These are phyloP conservation scores for Paramuricea clavata DNA, from an alignment of 92 coral and sea anemone species.

Conservation along the genomic window DNA sequence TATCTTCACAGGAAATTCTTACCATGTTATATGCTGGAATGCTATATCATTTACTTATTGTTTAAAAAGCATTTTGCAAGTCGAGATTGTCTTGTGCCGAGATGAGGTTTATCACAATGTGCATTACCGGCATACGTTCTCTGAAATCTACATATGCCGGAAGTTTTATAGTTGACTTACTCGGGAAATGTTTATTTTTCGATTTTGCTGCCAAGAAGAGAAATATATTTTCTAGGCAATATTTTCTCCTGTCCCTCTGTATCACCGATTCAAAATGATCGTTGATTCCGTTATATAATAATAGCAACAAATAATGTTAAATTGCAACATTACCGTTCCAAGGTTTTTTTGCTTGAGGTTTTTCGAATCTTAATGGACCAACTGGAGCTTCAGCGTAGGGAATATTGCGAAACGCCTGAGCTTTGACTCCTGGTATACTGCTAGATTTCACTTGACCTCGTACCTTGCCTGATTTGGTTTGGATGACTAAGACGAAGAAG, in stretches of 20 bases:
- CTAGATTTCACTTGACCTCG: not conserved
- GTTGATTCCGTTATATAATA: too few species aligned
- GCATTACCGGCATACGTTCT: too few species aligned
- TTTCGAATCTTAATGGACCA: slow-evolving; percentile 10
- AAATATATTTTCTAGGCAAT: too few species aligned
- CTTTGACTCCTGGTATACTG: not conserved
- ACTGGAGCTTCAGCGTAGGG: slow-evolving; percentile 25
- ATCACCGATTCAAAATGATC: too few species aligned
- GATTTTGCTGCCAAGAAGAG: not conserved
- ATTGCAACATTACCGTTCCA: not conserved
- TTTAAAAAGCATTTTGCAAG: too few species aligned
- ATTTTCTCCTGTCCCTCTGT: too few species aligned
- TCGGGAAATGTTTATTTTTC: not conserved
- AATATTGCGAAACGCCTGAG: slow-evolving; percentile 5
- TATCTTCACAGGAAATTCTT: too few species aligned
- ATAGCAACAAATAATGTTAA: not conserved
- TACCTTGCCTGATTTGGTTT: not conserved
- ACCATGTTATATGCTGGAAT: too few species aligned
- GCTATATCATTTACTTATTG: too few species aligned
- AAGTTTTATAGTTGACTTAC: not conserved
- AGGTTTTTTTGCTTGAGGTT: slow-evolving; percentile 13
- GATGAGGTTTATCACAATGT: too few species aligned
- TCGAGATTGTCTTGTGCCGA: too few species aligned
- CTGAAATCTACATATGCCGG: too few species aligned
- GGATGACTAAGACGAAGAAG: not conserved